These are phyloP conservation scores for Pterocles orientalis DNA, from an alignment of 2,113 vertebrate species.

Conservation along the genomic window DNA sequence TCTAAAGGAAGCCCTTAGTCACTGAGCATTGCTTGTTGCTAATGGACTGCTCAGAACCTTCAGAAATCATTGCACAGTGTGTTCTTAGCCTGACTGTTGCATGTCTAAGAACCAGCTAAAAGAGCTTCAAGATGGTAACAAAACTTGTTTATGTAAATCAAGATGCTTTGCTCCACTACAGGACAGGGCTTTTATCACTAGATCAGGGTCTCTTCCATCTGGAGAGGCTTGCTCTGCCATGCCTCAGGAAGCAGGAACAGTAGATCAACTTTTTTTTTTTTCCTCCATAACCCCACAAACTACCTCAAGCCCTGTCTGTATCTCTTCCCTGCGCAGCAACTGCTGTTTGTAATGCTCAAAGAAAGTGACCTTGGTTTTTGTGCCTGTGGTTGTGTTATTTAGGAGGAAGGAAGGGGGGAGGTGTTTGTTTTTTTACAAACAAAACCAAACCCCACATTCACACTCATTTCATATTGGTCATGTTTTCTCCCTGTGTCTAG, in stretches of 20 bases:
- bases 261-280: neutral
- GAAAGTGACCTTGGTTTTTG: neutral
- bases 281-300: neutral
- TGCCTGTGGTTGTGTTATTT: neutral
- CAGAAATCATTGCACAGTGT: fast-evolving
- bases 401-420: neutral
- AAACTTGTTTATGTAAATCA: neutral
- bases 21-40: neutral
- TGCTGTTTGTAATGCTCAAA: neutral
- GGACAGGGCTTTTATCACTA: neutral
- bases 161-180: neutral
- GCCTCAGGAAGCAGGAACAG: neutral
- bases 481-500: neutral
- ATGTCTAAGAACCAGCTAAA: neutral
- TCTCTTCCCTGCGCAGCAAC: neutral
- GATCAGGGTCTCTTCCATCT: neutral
- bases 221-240: neutral
- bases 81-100: neutral
- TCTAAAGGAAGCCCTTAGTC: neutral
- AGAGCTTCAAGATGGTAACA: neutral
- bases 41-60: neutral
- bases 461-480: neutral
- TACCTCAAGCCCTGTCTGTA: neutral
- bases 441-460: neutral
- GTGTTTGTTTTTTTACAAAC: neutral